Base-by-base conservation (phyloP, 1,140 invertebrate species). In the Drosophila nikananu region DNA sequence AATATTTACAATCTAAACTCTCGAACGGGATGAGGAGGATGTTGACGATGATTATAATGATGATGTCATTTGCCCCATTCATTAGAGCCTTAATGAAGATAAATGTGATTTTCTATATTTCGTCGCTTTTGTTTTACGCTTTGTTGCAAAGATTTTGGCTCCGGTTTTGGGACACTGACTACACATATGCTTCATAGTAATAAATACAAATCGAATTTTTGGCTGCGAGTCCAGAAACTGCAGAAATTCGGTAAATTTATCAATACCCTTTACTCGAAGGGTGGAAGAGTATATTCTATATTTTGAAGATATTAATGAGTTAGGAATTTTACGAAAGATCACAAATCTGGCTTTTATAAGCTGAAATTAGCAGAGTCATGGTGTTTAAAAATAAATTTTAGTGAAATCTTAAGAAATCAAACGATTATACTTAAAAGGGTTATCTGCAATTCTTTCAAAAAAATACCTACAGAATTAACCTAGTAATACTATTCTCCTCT, bases 61-160 rank as follows among this genome's bases (percentile, higher is more conserved):
- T 75, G 66, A 63, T 75, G 74, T 80, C 80, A 82, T 80, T 77
- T 46, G 68, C 42, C 68, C 61, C 48, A 51, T 59, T 76, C 60
- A 76, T 76, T 75, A 76, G 42, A 51, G 27, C 55, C 37, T 52
- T 84, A 90, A 83, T 90, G 77, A 84, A 81, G 84, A 89, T 63
- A 72, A 78, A 87, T 89, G 89, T 78, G 78, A 86, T 82, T 86
- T 61, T 73, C 55, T 32, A 71, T 77, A 63, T 65, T 76, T 83
- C 39, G 68, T 59, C 49, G 57, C 63, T 41, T 77, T 77, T 73
- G 60, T 73, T 54, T 78, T 55, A 63, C 27, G 44, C 37, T 72
- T 60, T 72, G 37, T 72, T 72, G 54, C 67, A n/a, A 51, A 71
- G 41, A 51, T 23, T 72, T 60, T 61, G 27, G 15, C 67, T 73